Evolutionary conservation across 2,113 vertebrate species (phyloP).

Genomic region (Pica pica): DNA sequence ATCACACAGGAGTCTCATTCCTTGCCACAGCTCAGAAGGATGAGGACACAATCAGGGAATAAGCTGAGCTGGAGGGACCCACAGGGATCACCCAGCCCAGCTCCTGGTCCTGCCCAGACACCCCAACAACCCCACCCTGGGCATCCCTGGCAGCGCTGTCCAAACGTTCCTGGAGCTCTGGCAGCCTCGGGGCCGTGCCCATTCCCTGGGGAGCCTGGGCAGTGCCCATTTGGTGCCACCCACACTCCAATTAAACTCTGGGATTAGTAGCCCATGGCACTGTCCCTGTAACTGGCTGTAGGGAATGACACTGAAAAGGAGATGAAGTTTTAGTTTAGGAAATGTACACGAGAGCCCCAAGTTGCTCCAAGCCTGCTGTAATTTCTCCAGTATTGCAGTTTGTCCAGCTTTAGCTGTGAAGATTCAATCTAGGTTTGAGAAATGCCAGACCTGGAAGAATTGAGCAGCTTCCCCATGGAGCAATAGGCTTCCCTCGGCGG

Average conservation of each 20-base stretch:
- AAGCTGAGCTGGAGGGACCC: not conserved
- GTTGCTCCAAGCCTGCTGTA: not conserved
- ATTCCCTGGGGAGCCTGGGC: not conserved
- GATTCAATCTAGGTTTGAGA: not conserved
- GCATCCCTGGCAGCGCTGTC: not conserved
- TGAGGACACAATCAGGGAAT: not conserved
- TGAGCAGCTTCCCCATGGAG: not conserved
- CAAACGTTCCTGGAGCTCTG: not conserved
- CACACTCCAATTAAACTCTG: not conserved
- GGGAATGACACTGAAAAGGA: not conserved
- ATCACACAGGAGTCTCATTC: not conserved
- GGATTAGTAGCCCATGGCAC: rapidly evolving
- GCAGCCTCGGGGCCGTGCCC: not conserved
- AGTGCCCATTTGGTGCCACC: not conserved
- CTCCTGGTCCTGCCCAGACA: rapidly evolving
- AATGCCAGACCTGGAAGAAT: not conserved
- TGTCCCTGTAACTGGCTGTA: not conserved
- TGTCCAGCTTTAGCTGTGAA: not conserved
- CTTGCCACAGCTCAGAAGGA: not conserved
- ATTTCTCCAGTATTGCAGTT: not conserved
- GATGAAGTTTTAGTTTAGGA: not conserved
- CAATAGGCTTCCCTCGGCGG: not conserved
- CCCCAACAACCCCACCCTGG: not conserved
- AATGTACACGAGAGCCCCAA: rapidly evolving
- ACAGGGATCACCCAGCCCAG: rapidly evolving